Evolutionary conservation across 2,888 invertebrate genomes (phyloP), one percentile per base, ranked within the genome.

Genomic region (Agrilus cyanescens): DNA sequence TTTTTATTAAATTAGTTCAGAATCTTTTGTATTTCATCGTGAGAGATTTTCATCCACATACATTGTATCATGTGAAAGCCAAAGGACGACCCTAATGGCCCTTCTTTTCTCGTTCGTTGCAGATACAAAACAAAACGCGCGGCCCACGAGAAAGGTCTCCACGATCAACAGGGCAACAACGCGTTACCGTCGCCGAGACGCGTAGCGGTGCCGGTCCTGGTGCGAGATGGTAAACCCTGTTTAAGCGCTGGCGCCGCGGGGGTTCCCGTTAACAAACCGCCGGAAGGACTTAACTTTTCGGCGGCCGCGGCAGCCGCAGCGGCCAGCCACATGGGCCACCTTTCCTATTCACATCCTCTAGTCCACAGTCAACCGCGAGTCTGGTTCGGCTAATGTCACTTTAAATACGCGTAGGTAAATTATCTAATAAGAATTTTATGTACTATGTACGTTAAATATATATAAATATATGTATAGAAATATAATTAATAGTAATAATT

Each of bases 81-180:
- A n/a, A n/a, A n/a, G n/a, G n/a, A n/a, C n/a, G n/a, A n/a, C n/a
- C n/a, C n/a, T n/a, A n/a, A n/a, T 30, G 4, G 18, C 29, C 14
- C 12, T 16, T 35, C 4, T 10, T 25, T 25, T 25, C 4, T 25
- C 25, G 1, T 46, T 41, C 25, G 18, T 53, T 61, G 3, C 59
- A 70, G 75, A 60, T 98, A 98, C 72, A 98, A 97, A 74, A 94
- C 96, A 59, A 97, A 97, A 70, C 75, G 97, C n/a, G 91, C 96
- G 0, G 86, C 91, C 45, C 91, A 90, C 60, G 97, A 97, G 67
- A 88, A 94, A 66, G 85, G 86, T 13, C 67, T 79, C 51, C 78
- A 82, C 52, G 80, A 83, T 46, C 62, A 68, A 47, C 63, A 65
- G 54, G 56, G 50, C 42, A 58, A 58, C 51, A 68, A 59, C 54